A percentile compares a stretch with the other conserved stretches of the same genome.
Evolutionary conservation across 2,888 invertebrate genomes (phyloP).

Genomic region (Agrotis segetum): DNA sequence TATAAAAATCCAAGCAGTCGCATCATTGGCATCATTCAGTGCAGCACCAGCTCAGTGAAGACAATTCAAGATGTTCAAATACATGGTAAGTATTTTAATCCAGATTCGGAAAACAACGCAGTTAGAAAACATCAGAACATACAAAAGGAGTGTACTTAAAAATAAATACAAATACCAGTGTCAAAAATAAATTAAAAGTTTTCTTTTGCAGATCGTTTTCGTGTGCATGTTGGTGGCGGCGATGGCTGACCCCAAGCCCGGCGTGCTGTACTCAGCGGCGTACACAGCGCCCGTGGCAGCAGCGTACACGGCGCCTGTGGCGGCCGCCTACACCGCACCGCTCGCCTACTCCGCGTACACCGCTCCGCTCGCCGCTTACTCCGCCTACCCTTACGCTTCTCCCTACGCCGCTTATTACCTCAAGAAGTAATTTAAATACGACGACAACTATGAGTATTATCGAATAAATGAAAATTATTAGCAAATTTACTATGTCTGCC

Average conservation of each 20-base stretch:
- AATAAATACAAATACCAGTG: not conserved
- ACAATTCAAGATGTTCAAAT: slow-evolving; percentile 83
- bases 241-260: slow-evolving; percentile 67
- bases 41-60: slow-evolving; percentile 67
- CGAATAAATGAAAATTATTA: slow-evolving; percentile 6
- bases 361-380: slow-evolving; percentile 73
- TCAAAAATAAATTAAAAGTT: not conserved
- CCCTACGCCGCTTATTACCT: slow-evolving; percentile 64
- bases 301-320: slow-evolving; percentile 76
- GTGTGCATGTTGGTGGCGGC: slow-evolving; percentile 78
- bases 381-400: slow-evolving; percentile 73
- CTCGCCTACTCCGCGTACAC: slow-evolving; percentile 78
- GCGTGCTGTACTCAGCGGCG: slow-evolving; percentile 67
- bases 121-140: no score
- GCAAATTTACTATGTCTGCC: not conserved
- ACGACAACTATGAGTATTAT: not conserved
- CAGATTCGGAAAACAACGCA: not conserved
- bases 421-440: slow-evolving; percentile 28
- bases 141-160: not conserved
- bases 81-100: slow-evolving; percentile 75
- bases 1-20: slow-evolving; percentile 69
- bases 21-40: slow-evolving; percentile 72
- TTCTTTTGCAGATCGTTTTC: slow-evolving; percentile 74
- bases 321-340: slow-evolving; percentile 74
- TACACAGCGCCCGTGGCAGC: slow-evolving; percentile 74